Evolutionary conservation across 2,888 invertebrate genomes (phyloP).

Genomic region (Magallana nippona): DNA sequence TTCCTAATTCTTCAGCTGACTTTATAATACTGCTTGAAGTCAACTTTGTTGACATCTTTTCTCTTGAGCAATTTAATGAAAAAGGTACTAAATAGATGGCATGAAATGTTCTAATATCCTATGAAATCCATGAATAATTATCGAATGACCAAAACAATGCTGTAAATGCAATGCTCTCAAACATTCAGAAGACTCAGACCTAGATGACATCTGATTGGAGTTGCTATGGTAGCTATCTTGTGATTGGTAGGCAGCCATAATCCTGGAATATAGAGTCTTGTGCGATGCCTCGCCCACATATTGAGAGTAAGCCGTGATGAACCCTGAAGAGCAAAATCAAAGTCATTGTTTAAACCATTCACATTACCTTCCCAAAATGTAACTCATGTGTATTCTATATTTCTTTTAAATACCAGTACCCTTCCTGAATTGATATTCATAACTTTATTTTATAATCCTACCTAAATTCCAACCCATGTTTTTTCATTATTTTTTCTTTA

Average conservation of each 20-base stretch:
- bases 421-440: no score
- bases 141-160: no score
- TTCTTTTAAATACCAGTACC: background rate
- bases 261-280: conserved; percentile 62
- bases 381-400: background rate
- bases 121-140: no score
- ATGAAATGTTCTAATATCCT: no score
- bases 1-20: no score
- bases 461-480: background rate
- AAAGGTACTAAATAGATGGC: no score
- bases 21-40: no score
- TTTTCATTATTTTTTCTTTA: background rate
- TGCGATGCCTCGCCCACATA: conserved; percentile 70
- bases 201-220: background rate
- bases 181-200: no score
- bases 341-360: background rate
- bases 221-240: conserved; percentile 1
- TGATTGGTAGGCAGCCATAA: conserved; percentile 63
- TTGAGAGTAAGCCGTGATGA: conserved; percentile 69
- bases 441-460: no score
- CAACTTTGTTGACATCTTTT: no score
- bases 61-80: no score
- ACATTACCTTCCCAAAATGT: background rate
- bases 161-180: no score
- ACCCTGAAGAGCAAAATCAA: conserved; percentile 62